phyloP scores from a whole-genome alignment of 2,888 invertebrate genomes.

The Abscondita cerata region DNA sequence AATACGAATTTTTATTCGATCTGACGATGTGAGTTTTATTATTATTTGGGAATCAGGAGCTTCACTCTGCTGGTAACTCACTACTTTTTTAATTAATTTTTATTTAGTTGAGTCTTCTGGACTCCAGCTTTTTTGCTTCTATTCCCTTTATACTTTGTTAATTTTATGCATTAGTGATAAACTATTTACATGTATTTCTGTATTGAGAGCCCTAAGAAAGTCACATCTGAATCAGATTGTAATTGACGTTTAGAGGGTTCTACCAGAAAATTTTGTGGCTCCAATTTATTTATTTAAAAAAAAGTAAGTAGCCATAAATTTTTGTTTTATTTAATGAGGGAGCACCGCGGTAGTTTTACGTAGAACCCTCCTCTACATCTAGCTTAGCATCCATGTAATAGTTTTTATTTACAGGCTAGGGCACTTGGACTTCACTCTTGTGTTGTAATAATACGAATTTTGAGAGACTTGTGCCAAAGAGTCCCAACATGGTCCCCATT shows the following conservation, averaged over 20 bases:
- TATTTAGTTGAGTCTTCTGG: constrained; percentile 41
- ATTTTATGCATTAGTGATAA: constrained; percentile 25
- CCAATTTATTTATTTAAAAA: constrained; percentile 30
- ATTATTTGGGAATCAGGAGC: constrained; percentile 49
- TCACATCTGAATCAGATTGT: constrained; percentile 54
- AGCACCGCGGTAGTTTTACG: constrained; percentile 30
- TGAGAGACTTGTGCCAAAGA: constrained; percentile 94
- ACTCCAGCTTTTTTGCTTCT: constrained; percentile 57
- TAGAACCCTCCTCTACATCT: constrained; percentile 31
- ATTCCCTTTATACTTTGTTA: constrained; percentile 49
- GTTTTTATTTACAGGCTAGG: constrained; percentile 77
- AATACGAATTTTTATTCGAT: constrained; percentile 40
- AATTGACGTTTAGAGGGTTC: constrained; percentile 45
- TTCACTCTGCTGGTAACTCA: constrained; percentile 36
- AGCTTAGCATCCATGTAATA: constrained; percentile 16
- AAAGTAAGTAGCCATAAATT: constrained; percentile 10
- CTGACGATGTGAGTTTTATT: constrained; percentile 56
- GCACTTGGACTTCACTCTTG: constrained; percentile 95
- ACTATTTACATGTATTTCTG: constrained; percentile 8
- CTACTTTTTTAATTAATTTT: constrained; percentile 39
- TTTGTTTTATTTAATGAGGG: constrained; percentile 21
- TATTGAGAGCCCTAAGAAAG: constrained; percentile 43
- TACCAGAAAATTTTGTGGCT: constrained; percentile 41
- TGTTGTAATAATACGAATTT: constrained; percentile 93
- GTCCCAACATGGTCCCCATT: constrained; percentile 94